These are phyloP conservation scores for Xanthorhoe designata DNA, from an alignment of 2,888 invertebrate genomes.

Conservation along the genomic window DNA sequence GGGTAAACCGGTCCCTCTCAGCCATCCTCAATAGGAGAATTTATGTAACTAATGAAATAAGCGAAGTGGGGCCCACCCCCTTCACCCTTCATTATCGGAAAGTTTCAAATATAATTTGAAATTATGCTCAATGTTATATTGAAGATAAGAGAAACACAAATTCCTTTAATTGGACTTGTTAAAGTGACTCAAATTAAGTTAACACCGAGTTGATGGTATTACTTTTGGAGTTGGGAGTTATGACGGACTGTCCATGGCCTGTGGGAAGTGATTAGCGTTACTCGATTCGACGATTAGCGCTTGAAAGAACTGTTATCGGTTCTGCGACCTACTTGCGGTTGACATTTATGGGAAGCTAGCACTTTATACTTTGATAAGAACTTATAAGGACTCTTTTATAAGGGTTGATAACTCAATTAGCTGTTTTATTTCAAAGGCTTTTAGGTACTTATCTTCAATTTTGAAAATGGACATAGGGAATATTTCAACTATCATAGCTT, in stretches of 20 bases:
- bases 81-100: constrained; percentile 85
- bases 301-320: constrained; percentile 75
- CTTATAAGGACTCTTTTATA: constrained; percentile 2
- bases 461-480: not conserved
- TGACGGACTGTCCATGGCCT: constrained; percentile 64
- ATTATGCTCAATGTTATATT: constrained; percentile 86
- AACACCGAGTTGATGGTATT: constrained; percentile 86
- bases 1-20: constrained; percentile 86
- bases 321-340: constrained; percentile 63
- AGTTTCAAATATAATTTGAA: constrained; percentile 86
- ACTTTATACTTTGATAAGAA: constrained; percentile 8
- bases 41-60: constrained; percentile 86
- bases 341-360: constrained; percentile 57
- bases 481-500: no score
- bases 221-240: constrained; percentile 83
- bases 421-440: not conserved
- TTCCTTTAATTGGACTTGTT: constrained; percentile 86
- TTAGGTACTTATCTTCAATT: not conserved
- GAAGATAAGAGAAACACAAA: constrained; percentile 86
- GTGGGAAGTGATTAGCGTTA: constrained; percentile 66
- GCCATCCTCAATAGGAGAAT: constrained; percentile 86
- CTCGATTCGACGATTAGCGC: constrained; percentile 49
- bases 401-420: not conserved
- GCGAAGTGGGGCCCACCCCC: constrained; percentile 76
- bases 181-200: constrained; percentile 86